phyloP scores from a whole-genome alignment of 1,140 invertebrate genomes.

The Coenobita brevimanus region DNA sequence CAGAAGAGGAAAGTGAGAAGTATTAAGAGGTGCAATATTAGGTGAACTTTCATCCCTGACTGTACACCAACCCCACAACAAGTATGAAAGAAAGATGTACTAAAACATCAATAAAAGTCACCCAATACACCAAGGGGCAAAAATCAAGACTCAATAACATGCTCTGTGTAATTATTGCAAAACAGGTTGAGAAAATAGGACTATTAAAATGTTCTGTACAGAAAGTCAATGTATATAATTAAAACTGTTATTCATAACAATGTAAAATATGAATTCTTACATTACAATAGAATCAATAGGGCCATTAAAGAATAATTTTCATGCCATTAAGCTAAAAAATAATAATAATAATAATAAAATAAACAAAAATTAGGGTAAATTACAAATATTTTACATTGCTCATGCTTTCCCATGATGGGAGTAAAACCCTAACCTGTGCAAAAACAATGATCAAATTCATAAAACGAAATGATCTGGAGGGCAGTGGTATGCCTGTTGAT shows the following conservation, averaged over 20 bases:
- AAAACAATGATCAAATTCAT: slow-evolving; percentile 56
- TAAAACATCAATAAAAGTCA: slow-evolving; percentile 17
- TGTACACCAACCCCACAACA: slow-evolving; percentile 31
- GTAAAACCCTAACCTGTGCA: slow-evolving; percentile 33
- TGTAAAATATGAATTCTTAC: slow-evolving; percentile 68
- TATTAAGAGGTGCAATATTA: no score
- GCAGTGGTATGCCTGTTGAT: slow-evolving; percentile 26
- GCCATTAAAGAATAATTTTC: slow-evolving; percentile 66
- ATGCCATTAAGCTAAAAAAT: slow-evolving; percentile 64
- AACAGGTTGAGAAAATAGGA: slow-evolving; percentile 61
- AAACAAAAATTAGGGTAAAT: slow-evolving; percentile 47
- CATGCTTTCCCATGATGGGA: slow-evolving; percentile 44
- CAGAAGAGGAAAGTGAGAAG: no score
- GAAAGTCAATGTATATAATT: slow-evolving; percentile 67
- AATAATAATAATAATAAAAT: no score
- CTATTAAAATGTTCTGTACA: slow-evolving; percentile 67
- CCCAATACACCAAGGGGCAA: slow-evolving; percentile 55
- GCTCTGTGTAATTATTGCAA: slow-evolving; percentile 57
- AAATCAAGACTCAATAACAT: slow-evolving; percentile 52
- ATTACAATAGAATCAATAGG: slow-evolving; percentile 66
- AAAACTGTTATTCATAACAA: slow-evolving; percentile 68
- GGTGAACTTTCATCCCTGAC: no score
- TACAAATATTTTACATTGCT: slow-evolving; percentile 65
- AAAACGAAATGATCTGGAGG: slow-evolving; percentile 48
- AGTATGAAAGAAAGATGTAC: slow-evolving; percentile 33